phyloP scores from a whole-genome alignment of 2,797 vertebrate genomes.

The Jordanella pulchra region DNA sequence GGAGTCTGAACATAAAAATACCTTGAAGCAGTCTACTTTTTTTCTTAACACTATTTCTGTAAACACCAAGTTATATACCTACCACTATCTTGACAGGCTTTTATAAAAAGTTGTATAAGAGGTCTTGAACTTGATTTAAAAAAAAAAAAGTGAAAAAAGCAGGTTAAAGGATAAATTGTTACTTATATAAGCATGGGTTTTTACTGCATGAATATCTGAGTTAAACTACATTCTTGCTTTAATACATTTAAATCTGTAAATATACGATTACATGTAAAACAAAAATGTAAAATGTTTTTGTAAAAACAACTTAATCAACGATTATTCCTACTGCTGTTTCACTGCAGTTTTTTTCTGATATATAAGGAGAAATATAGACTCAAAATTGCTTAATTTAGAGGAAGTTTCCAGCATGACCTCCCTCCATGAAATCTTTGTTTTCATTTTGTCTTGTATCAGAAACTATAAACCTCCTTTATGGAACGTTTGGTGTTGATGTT shows the following conservation, averaged over 20 bases:
- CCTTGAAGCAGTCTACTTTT: neutral
- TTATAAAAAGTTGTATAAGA: neutral
- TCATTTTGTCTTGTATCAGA: neutral
- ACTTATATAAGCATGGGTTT: neutral
- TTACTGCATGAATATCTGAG: neutral
- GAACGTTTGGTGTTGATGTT: neutral
- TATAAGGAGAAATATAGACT: neutral
- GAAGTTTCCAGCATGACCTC: neutral
- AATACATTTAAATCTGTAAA: conserved; percentile 1
- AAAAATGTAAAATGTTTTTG: no score
- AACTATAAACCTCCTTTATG: neutral
- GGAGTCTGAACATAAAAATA: neutral
- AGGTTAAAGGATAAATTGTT: neutral
- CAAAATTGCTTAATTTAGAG: neutral
- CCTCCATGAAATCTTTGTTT: neutral
- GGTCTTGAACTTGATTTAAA: neutral
- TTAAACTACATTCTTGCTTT: neutral
- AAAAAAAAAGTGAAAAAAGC: no score
- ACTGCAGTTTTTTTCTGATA: no score
- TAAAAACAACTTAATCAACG: neutral
- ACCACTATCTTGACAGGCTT: neutral
- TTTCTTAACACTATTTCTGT: neutral
- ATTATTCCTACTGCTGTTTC: no score
- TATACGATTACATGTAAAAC: no score
- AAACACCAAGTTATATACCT: neutral